Evolutionary conservation across 2,797 vertebrate genomes (phyloP).

Genomic region (Amblyopsis hoosieri): DNA sequence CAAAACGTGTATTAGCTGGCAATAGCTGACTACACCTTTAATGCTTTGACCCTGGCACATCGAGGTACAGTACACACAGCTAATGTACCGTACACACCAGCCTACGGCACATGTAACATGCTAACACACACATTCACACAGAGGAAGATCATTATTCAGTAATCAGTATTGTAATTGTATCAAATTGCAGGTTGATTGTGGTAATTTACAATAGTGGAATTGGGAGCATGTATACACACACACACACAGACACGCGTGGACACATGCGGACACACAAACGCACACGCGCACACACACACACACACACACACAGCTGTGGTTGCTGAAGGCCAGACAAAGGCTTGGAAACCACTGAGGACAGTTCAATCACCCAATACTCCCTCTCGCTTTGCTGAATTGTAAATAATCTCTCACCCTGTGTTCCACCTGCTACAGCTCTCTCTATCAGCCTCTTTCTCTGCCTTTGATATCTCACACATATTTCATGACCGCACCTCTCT

Average conservation of each 20-base stretch:
- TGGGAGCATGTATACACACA: conserved; percentile 9
- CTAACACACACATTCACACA: not conserved
- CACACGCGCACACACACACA: conserved; percentile 3
- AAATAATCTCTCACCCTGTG: too few relatives aligned
- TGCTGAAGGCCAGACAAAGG: conserved; percentile 42
- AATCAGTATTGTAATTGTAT: conserved; percentile 15
- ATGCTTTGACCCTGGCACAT: not conserved
- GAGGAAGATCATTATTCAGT: conserved; percentile 9
- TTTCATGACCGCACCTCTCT: too few relatives aligned
- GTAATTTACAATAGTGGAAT: conserved; percentile 23
- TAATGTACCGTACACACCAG: not conserved
- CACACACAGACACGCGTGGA: not conserved
- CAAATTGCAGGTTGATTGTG: conserved; percentile 36
- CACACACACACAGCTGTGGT: conserved; percentile 45
- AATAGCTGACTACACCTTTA: too few relatives aligned
- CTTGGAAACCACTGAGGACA: conserved; percentile 45
- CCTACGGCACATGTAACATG: not conserved
- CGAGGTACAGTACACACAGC: not conserved
- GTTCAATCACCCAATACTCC: too few relatives aligned
- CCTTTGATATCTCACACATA: too few relatives aligned
- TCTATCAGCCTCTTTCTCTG: too few relatives aligned
- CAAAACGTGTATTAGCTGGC: too few relatives aligned
- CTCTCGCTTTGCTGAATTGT: too few relatives aligned
- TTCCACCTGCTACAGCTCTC: too few relatives aligned
- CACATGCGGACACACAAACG: not conserved